Conservation (phyloP, 2,797 vertebrate genomes). For the Hipposideros larvatus region DNA sequence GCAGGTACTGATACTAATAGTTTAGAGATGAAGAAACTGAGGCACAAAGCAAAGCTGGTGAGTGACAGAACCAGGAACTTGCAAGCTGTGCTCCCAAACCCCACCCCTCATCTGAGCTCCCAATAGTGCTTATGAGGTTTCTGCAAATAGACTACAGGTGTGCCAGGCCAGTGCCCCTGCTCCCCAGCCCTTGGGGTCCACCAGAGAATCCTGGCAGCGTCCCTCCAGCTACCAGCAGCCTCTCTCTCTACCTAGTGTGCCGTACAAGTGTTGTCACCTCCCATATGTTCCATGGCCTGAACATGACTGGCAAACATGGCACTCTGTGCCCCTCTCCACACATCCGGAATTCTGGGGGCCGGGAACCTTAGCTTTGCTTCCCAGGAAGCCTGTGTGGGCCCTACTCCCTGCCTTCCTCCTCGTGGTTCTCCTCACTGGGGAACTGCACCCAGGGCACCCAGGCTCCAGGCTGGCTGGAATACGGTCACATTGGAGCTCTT, state of each 20-base stretch:
- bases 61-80: background rate
- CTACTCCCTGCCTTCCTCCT: background rate
- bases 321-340: background rate
- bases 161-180: too few relatives aligned
- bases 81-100: background rate
- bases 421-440: background rate
- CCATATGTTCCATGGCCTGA: too few relatives aligned
- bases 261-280: background rate
- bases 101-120: background rate
- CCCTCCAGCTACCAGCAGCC: background rate
- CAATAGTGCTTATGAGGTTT: background rate
- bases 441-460: background rate
- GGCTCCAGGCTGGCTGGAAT: background rate
- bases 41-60: background rate
- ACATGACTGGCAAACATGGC: accelerated
- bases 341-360: too few relatives aligned
- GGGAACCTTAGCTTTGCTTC: background rate
- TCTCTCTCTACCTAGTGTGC: background rate
- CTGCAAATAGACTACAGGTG: background rate
- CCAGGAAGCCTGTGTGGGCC: background rate
- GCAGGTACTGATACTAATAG: background rate
- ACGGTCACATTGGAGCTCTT: background rate
- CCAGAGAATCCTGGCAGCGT: background rate
- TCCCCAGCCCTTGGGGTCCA: background rate
- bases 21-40: background rate